These are phyloP conservation scores for Hylia prasina DNA, from an alignment of 2,113 vertebrate genomes.

Conservation along the genomic window DNA sequence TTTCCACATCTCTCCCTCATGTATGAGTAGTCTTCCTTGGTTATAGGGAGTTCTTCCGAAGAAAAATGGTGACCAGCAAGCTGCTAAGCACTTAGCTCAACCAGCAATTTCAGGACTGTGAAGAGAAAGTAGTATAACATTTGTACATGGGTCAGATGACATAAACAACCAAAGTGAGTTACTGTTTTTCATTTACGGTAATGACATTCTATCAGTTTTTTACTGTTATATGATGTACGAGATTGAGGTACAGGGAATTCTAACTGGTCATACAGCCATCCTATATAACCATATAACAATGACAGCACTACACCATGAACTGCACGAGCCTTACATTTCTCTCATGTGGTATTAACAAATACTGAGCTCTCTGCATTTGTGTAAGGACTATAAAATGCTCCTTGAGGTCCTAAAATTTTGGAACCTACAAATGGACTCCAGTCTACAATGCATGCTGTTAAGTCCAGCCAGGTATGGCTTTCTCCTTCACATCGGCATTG, in stretches of 20 bases:
- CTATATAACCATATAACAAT: not conserved
- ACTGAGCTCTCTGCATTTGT: not conserved
- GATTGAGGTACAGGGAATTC: not conserved
- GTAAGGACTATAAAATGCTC: not conserved
- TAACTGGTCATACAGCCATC: not conserved
- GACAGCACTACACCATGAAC: not conserved
- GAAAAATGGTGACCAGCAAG: not conserved
- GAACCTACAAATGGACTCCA: not conserved
- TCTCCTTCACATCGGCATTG: not conserved
- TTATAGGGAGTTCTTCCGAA: not conserved
- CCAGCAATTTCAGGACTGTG: not conserved
- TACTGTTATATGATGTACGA: not conserved
- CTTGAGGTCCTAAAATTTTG: not conserved
- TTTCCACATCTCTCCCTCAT: not conserved
- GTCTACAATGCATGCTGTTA: not conserved
- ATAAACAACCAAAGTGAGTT: fast-evolving
- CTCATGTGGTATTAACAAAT: not conserved
- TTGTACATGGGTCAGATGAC: not conserved
- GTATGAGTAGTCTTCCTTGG: not conserved
- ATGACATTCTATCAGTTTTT: not conserved
- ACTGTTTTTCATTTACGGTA: not conserved
- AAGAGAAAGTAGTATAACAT: not conserved
- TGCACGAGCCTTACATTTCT: fast-evolving
- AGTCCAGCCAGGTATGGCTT: not conserved
- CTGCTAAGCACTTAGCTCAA: not conserved